Evolutionary conservation across 2,797 vertebrate species (phyloP).

Genomic region (Mormyrops boulengeri): DNA sequence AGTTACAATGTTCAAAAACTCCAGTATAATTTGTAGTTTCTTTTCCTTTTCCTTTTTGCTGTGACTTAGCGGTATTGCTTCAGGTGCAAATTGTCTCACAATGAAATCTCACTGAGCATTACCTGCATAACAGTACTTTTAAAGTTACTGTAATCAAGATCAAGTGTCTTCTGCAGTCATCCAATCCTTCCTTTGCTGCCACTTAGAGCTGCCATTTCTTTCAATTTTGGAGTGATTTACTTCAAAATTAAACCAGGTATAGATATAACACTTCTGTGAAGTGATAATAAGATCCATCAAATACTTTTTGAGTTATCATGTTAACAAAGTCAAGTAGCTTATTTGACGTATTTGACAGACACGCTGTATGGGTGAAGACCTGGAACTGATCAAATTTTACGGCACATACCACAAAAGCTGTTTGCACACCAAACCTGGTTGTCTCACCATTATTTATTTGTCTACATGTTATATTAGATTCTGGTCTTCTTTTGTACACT

Average conservation of each 20-base stretch:
- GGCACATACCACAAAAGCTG: not conserved
- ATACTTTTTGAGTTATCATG: not conserved
- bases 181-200: not conserved
- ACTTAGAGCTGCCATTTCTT: not conserved
- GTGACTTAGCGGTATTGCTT: not conserved
- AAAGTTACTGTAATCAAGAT: not conserved
- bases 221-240: not conserved
- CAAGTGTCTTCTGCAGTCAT: not conserved
- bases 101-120: not conserved
- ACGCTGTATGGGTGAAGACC: not conserved
- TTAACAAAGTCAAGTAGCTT: not conserved
- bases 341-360: not conserved
- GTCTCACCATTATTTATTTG: not conserved
- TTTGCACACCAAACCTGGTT: not conserved
- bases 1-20: not conserved
- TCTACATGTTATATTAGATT: not conserved
- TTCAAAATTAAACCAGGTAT: not conserved
- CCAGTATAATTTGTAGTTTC: not conserved
- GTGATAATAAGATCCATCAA: not conserved
- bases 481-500: not conserved
- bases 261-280: not conserved
- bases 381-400: not conserved
- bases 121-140: not conserved
- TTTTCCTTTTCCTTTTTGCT: not conserved
- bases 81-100: not conserved